Evolutionary conservation across 2,113 vertebrate species (phyloP), one percentile per base, ranked within the genome.

Genomic region (Salminus brasiliensis): DNA sequence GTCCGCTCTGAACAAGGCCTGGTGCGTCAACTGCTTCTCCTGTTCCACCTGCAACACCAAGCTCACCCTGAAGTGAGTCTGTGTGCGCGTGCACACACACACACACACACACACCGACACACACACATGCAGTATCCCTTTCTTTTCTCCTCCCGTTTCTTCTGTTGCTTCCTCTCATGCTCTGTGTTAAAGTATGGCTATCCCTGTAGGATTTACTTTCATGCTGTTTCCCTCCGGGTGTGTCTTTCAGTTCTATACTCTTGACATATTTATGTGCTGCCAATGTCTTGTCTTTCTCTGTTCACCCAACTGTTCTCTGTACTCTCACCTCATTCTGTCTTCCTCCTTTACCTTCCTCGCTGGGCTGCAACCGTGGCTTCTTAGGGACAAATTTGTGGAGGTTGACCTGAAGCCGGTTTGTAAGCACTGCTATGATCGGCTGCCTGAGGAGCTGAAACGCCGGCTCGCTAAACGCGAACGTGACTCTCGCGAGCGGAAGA

Each of bases 41-140:
- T 99, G 97, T 88, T 98, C 97, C 49, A 98, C 97, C 84, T 99
- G 97, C 93, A 97, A 98, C 93, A 96, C 96, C 82, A 99, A 99
- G 83, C 92, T 99, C 89, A 99, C 98, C 5, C 96, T 99, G 88
- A 99, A 98, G 98, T 99, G 96, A 97, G 97, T 96, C n/a, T n/a
- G n/a, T n/a, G n/a, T n/a, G n/a, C n/a, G n/a, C n/a, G n/a, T n/a
- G n/a, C n/a, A n/a, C n/a, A n/a, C n/a, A 80, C 18, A 73, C n/a
- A 41, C 13, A 39, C 43, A 55, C 72, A 72, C n/a, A 53, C 34
- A 43, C 29, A 36, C 16, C 36, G 29, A 70, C 39, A 47, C 55
- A 71, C 57, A 49, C n/a, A 49, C 57, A 39, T 49, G n/a, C 59
- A n/a, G n/a, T n/a, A n/a, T 21, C 36, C 15, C 67, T 55, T 2